phyloP scores from a whole-genome alignment of 2,888 invertebrate genomes.

The Drosophila paranaensis region DNA sequence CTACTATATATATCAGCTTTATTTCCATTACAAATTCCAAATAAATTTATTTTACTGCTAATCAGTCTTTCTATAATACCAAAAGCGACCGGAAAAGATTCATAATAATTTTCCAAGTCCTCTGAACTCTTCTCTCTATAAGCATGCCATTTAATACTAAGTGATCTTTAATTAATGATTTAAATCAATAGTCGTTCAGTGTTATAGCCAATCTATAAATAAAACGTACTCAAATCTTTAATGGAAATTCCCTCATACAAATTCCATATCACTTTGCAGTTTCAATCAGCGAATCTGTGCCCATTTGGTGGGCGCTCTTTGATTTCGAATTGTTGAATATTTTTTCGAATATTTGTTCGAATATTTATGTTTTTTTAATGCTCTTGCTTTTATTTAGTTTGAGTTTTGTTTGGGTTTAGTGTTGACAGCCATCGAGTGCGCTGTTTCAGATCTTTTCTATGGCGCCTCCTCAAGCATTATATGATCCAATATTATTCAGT shows the following conservation, averaged over 20 bases:
- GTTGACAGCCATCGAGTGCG: constrained; percentile 67
- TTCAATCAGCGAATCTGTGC: constrained; percentile 27
- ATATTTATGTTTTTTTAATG: constrained; percentile 4
- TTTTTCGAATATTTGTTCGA: constrained; percentile 32
- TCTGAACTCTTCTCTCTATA: constrained; percentile 1
- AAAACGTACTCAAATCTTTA: constrained; percentile 1
- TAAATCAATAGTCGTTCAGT: background rate
- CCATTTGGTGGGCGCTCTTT: constrained; percentile 35
- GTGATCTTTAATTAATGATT: background rate
- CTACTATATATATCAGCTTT: too few relatives aligned
- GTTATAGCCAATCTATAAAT: constrained; percentile 1
- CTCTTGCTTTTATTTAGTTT: constrained; percentile 41
- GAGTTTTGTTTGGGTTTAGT: constrained; percentile 40
- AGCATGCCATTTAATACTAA: background rate
- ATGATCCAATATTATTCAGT: constrained; percentile 48
- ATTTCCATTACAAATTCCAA: background rate
- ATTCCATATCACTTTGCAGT: constrained; percentile 39
- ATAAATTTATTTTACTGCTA: background rate
- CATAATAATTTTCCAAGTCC: background rate
- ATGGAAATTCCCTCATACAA: constrained; percentile 24
- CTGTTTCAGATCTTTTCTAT: constrained; percentile 49
- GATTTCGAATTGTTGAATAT: constrained; percentile 37
- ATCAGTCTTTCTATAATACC: background rate
- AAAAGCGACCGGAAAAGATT: background rate
- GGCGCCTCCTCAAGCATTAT: constrained; percentile 54